Conservation (phyloP, 2,113 vertebrate species). For the Australoheros scitulus region DNA sequence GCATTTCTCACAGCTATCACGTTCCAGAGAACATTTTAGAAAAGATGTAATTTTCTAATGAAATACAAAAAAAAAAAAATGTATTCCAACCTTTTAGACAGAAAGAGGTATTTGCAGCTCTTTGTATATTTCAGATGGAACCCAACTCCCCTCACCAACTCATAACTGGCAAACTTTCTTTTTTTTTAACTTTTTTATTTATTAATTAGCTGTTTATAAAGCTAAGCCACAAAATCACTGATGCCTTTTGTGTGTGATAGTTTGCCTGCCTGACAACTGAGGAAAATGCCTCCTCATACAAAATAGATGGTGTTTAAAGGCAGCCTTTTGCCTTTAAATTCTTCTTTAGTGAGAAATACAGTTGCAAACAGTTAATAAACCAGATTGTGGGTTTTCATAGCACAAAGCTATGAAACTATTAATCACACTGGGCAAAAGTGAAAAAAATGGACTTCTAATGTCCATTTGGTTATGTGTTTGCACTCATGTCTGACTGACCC, state of each 20-base stretch:
- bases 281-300: background rate
- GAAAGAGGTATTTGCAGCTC: background rate
- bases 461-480: background rate
- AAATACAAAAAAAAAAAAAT: background rate
- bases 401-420: slow-evolving; percentile 55
- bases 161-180: background rate
- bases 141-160: background rate
- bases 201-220: background rate
- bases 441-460: background rate
- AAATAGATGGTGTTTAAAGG: background rate
- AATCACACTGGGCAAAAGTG: slow-evolving; percentile 22
- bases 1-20: no score
- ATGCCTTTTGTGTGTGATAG: background rate
- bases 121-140: no score
- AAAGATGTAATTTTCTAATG: background rate
- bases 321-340: slow-evolving; percentile 5
- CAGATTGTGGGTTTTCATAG: slow-evolving; percentile 10
- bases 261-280: background rate
- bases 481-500: background rate
- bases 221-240: background rate
- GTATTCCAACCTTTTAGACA: background rate
- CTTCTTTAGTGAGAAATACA: background rate
- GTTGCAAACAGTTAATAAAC: slow-evolving; percentile 11
- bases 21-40: no score
- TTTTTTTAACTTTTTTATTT: background rate